A percentile compares a stretch with the other conserved stretches of the same genome.
phyloP scores from a whole-genome alignment of 1,140 invertebrate genomes.

The Sinonovacula constricta region DNA sequence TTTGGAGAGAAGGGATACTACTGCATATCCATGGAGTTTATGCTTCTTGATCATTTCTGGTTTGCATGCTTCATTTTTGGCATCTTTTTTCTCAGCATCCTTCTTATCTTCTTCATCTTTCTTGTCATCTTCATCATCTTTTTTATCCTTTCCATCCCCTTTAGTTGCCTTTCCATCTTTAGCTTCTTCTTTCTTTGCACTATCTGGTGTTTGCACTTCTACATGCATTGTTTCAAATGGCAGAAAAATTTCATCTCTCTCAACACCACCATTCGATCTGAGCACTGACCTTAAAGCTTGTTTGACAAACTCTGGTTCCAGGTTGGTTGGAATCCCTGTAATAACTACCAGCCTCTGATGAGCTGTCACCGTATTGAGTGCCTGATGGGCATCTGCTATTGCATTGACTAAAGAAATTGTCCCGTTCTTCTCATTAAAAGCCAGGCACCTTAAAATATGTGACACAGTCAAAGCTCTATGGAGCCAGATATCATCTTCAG shows the following conservation, averaged over 20 bases:
- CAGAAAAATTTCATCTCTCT: slow-evolving; percentile 70
- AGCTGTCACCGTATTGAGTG: slow-evolving; percentile 63
- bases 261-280: slow-evolving; percentile 70
- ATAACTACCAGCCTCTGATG: slow-evolving; percentile 73
- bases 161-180: slow-evolving; percentile 17
- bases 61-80: background rate
- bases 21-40: slow-evolving; percentile 68
- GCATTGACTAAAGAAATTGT: slow-evolving; percentile 64
- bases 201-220: slow-evolving; percentile 11
- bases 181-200: slow-evolving; percentile 33
- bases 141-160: background rate
- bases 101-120: slow-evolving; percentile 7
- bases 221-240: slow-evolving; percentile 54
- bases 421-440: slow-evolving; percentile 69
- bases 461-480: slow-evolving; percentile 71
- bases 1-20: slow-evolving; percentile 71
- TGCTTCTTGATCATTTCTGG: slow-evolving; percentile 9
- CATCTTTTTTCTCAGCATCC: slow-evolving; percentile 11
- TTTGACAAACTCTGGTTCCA: slow-evolving; percentile 60
- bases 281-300: slow-evolving; percentile 66
- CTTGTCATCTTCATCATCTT: background rate
- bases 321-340: slow-evolving; percentile 70
- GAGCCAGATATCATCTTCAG: slow-evolving; percentile 77
- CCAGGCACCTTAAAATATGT: slow-evolving; percentile 72
- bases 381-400: slow-evolving; percentile 68